Evolutionary conservation across 2,888 invertebrate species (phyloP), one percentile per base, ranked within the genome.

Genomic region (Taphrorychus bicolor): DNA sequence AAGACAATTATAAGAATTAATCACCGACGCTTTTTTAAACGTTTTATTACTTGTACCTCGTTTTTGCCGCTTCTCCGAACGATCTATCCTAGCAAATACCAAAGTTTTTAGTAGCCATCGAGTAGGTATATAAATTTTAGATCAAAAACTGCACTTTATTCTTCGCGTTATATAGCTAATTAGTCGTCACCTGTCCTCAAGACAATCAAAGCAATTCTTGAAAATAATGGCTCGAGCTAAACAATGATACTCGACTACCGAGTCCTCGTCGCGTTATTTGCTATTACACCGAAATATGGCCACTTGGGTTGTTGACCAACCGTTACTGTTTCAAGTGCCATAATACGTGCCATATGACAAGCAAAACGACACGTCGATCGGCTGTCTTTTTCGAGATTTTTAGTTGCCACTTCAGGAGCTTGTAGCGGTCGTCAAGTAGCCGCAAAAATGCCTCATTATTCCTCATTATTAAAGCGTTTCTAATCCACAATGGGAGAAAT

Each of bases 1-100:
- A 67, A 67, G 61, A 62, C 62, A 62, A 67, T 67, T 62, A 67
- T 62, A 59, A 62, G 61, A 67, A 69, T 66, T 66, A 61, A 69
- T 66, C 66, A 66, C 60, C 51, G 41, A 52, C 60, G 22, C 49
- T 51, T 60, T 60, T 51, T 51, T 21, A 14, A 16, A 51, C 19
- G 11, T 16, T 51, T 51, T 51, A 51, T 51, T 51, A 51, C 51
- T 51, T 51, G 51, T 19, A 51, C 5, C 14, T 19, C 18, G 51
- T 18, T 51, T 51, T 21, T 51, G 32, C 11, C 32, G 32, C 32
- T 11, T 32, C 32, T 32, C 7, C 11, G 32, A 11, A 32, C 9
- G 32, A n/a, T n/a, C n/a, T 11, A 32, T 32, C 11, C 32, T 7
- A 32, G 32, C 32, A 32, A 32, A 32, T 32, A 32, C 3, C 3